Evolutionary conservation across 2,113 vertebrate species (phyloP), one percentile per base, ranked within the genome.

Genomic region (Porphyrio hochstetteri): DNA sequence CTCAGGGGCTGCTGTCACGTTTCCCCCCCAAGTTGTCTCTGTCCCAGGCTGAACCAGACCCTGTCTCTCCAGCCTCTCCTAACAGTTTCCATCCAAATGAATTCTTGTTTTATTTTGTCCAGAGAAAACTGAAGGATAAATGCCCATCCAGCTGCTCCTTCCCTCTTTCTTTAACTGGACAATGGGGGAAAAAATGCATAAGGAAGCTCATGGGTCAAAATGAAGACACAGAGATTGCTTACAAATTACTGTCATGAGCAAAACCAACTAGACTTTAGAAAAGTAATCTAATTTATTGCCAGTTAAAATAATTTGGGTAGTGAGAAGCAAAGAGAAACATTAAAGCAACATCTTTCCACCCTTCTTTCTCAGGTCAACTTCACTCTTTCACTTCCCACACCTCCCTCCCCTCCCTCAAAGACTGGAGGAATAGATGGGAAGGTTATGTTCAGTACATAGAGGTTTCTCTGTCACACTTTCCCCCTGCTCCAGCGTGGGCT

Each of bases 401-500:
- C 17, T 27, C 44, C 33, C 3, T 11, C 4, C 12, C 0, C 15
- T 25, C 6, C 9, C 14, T 23, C 48, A 48, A 36, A n/a, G 1
- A 2, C 25, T 60, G 31, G 12, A n/a, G 8, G 15, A 23, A 35
- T 36, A 16, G 23, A 61, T 61, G 16, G 2, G 25, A 13, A 28
- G 24, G 11, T 42, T 74, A 24, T 3, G 0, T 20, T n/a, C 5
- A 14, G 40, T 20, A 29, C 14, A 23, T 2, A 50, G 18, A 29
- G 27, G 13, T 40, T 82, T 67, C 10, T 42, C 23, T 68, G 35
- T 52, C 25, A 31, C 3, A 3, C 17, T 67, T 78, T 50, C 5
- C 4, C 3, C 7, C 15, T 35, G 40, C 24, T 63, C 19, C 28
- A n/a, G n/a, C 1, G 1, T 50, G 16, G 21, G 4, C 5, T 48